Conservation (phyloP, 2,113 vertebrate genomes). For the Conger conger region DNA sequence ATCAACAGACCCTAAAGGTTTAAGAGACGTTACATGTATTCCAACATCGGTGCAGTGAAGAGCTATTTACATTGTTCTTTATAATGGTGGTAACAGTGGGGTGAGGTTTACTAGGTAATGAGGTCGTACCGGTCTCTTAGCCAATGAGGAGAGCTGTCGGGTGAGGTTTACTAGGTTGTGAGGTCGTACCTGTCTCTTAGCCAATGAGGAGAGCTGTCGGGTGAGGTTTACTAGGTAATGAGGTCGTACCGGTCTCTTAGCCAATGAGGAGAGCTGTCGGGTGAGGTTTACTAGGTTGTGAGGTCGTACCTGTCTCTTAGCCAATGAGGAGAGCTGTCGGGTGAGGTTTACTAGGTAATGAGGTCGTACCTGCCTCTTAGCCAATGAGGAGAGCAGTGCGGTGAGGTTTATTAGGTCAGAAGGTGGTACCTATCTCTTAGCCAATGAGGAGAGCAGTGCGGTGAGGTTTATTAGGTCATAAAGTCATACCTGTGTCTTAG, state of each 20-base stretch:
- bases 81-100: conserved; percentile 22
- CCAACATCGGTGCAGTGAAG: background rate
- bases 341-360: background rate
- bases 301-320: conserved; percentile 80
- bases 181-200: conserved; percentile 80
- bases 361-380: conserved; percentile 81
- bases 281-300: background rate
- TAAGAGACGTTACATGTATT: background rate
- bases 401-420: background rate
- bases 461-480: background rate
- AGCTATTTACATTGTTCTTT: background rate
- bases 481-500: conserved; percentile 80
- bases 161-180: background rate
- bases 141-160: conserved; percentile 57
- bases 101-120: background rate
- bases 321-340: conserved; percentile 56
- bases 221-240: background rate
- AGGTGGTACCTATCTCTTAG: conserved; percentile 80
- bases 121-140: conserved; percentile 80
- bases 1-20: background rate
- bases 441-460: conserved; percentile 56
- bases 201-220: conserved; percentile 56
- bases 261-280: conserved; percentile 57
- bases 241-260: conserved; percentile 80
- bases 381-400: conserved; percentile 57